phyloP scores from a whole-genome alignment of 2,888 invertebrate genomes.

The Polietes domitor region DNA sequence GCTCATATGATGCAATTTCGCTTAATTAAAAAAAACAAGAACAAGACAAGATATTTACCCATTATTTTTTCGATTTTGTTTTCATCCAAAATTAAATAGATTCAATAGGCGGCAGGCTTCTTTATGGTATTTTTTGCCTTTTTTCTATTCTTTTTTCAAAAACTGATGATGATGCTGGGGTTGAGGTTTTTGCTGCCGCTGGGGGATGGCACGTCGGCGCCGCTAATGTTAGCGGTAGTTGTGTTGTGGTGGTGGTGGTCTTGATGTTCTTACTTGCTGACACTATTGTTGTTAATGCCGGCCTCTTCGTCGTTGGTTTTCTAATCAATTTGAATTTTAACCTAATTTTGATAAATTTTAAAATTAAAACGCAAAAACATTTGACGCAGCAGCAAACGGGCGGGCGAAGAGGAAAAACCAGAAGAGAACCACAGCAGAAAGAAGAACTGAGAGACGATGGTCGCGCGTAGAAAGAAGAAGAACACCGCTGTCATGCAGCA shows the following conservation, averaged over 20 bases:
- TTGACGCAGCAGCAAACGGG: neutral
- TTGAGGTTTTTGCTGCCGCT: no score
- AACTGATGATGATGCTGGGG: neutral
- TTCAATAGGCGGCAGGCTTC: neutral
- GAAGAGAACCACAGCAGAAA: neutral
- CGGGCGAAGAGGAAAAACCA: constrained; percentile 27
- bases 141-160: neutral
- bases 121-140: neutral
- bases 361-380: constrained; percentile 72
- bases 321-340: constrained; percentile 69
- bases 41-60: constrained; percentile 55
- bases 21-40: neutral
- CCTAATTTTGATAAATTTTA: constrained; percentile 72
- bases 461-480: constrained; percentile 13
- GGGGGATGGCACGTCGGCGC: neutral
- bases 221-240: neutral
- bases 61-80: constrained; percentile 46
- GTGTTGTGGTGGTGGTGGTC: constrained; percentile 9
- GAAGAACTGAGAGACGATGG: neutral
- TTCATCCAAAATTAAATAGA: constrained; percentile 4
- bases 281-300: constrained; percentile 11
- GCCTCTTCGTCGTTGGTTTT: constrained; percentile 1
- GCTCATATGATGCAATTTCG: neutral
- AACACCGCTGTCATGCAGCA: no score
- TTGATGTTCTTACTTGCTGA: neutral